Evolutionary conservation across 2,797 vertebrate genomes (phyloP).

Genomic region (Miichthys miiuy): DNA sequence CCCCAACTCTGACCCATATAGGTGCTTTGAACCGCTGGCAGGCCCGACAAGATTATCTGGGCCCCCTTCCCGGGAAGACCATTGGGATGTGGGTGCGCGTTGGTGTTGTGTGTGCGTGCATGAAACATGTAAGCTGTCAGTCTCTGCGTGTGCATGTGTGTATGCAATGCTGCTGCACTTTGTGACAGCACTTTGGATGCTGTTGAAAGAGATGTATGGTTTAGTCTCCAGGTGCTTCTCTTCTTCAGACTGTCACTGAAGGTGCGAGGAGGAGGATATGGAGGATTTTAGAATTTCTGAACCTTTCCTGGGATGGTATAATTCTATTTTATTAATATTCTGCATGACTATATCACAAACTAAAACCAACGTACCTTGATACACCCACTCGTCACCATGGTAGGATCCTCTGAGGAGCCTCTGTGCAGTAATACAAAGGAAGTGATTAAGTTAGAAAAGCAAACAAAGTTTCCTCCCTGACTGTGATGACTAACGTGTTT

Average conservation of each 20-base stretch:
- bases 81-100: conserved; percentile 60
- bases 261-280: conserved; percentile 32
- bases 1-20: conserved; percentile 79
- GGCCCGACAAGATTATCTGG: conserved; percentile 70
- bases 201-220: conserved; percentile 63
- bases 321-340: conserved; percentile 39
- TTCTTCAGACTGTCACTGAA: conserved; percentile 46
- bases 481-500: conserved; percentile 40
- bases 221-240: conserved; percentile 70
- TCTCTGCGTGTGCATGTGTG: conserved; percentile 23
- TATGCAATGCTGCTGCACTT: conserved; percentile 21
- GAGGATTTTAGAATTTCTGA: conserved; percentile 34
- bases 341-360: background rate
- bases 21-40: conserved; percentile 81
- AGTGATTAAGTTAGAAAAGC: conserved; percentile 41
- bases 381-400: background rate
- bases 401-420: background rate
- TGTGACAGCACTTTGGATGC: conserved; percentile 63
- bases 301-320: conserved; percentile 2
- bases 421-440: background rate
- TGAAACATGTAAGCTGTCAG: conserved; percentile 46
- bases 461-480: conserved; percentile 45
- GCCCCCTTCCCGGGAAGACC: conserved; percentile 75
- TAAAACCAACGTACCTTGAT: background rate
- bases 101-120: conserved; percentile 19